Base-by-base conservation (phyloP, 2,888 invertebrate species). In the Rhagonycha fulva region DNA sequence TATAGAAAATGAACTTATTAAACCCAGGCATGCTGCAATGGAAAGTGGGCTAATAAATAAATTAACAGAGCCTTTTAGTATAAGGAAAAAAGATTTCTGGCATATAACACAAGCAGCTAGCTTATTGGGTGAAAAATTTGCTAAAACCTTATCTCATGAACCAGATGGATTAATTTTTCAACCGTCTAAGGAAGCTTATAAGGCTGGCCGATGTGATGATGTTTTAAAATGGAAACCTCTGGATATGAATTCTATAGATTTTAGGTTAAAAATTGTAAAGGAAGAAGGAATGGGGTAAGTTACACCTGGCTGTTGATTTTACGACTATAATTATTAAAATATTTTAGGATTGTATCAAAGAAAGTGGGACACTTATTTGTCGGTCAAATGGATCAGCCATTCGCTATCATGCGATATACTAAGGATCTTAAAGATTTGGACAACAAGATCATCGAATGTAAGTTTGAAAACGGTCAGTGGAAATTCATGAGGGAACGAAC, bases 131-230 rank as follows among this genome's bases (percentile, higher is more conserved):
- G 95, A 95, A 66, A 96, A 96, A 84, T 99, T 99, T 88, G 92
- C 94, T 0, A 93, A 93, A 81, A 92, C 93, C 47, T 89, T 99
- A 14, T 91, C 93, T 0, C 99, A 99, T 85, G 98, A 99, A 87
- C 98, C 98, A 0, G 99, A 99, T 85, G 99, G 99, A 19, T 91
- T 99, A 12, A 97, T 99, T 84, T 99, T 99, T 87, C 99, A 99
- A 86, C 99, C 99, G 0, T 91, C 94, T 0, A 90, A 91, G 78
- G 95, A 95, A 87, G 95, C 94, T 0, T 99, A 99, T 85, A 89
- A 90, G 12, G 89, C 95, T 9, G 99, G 99, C 0, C 90, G 92
- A 7, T 97, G 96, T 83, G 89, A 91, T 47, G 92, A 93, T 66
- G 96, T 98, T 1, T 89, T 99, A 14, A 99, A 99, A 88, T 99